phyloP scores from a whole-genome alignment of 2,888 invertebrate species.

The Scaptomyza polygonia region DNA sequence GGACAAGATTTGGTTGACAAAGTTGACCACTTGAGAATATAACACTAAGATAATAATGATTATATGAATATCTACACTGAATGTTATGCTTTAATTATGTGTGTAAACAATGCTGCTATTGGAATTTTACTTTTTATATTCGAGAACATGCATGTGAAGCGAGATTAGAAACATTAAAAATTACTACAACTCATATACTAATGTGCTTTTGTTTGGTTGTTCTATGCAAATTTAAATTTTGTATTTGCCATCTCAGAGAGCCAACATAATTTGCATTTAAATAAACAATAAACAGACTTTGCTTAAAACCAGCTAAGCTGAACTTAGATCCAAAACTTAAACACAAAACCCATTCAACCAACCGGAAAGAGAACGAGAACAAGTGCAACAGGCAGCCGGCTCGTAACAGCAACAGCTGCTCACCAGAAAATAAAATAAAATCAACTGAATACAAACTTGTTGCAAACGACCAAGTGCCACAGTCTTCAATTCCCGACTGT shows the following conservation, averaged over 20 bases:
- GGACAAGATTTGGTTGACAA: slow-evolving; percentile 31
- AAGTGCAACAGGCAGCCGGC: slow-evolving; percentile 55
- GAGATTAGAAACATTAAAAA: not conserved
- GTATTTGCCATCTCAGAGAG: not conserved
- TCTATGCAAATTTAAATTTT: not conserved
- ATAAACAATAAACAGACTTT: slow-evolving; percentile 30
- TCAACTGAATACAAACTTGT: slow-evolving; percentile 50
- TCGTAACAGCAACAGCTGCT: slow-evolving; percentile 41
- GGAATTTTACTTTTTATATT: not conserved
- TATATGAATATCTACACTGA: not conserved
- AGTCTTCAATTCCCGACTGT: slow-evolving; percentile 28
- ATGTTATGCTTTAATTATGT: slow-evolving; percentile 14
- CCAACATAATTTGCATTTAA: slow-evolving; percentile 50
- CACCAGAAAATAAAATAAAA: slow-evolving; percentile 9
- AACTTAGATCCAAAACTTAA: slow-evolving; percentile 34
- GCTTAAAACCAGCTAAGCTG: slow-evolving; percentile 37
- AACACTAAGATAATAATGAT: slow-evolving; percentile 9
- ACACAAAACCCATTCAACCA: slow-evolving; percentile 32
- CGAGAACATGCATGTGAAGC: not conserved
- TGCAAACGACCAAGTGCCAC: slow-evolving; percentile 57
- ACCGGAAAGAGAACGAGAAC: slow-evolving; percentile 52
- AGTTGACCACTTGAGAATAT: slow-evolving; percentile 32
- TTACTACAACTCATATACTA: not conserved
- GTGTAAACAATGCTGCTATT: not conserved
- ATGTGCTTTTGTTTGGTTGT: not conserved